Evolutionary conservation across 2,797 vertebrate genomes (phyloP).

Genomic region (Chelonia mydas): DNA sequence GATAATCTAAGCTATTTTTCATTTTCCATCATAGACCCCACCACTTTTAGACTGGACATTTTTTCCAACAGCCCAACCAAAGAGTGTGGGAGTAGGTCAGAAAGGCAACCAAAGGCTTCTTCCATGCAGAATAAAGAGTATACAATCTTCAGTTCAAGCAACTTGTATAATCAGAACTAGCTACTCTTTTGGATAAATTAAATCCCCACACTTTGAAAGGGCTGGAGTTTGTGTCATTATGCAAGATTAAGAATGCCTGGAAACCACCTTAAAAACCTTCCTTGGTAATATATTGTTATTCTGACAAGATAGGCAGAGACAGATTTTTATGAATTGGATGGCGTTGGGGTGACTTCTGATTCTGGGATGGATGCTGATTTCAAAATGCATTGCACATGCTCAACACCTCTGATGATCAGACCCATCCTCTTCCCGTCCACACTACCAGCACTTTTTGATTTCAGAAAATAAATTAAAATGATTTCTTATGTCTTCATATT

Average conservation of each 20-base stretch:
- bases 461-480: neutral
- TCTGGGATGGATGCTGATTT: neutral
- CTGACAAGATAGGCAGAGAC: neutral
- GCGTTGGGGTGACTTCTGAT: neutral
- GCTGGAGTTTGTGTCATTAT: neutral
- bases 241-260: neutral
- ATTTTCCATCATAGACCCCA: neutral
- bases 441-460: neutral
- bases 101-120: neutral
- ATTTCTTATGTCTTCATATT: rapidly evolving
- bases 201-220: neutral
- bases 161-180: neutral
- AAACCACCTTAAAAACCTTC: neutral
- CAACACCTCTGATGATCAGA: neutral
- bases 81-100: neutral
- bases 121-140: rapidly evolving
- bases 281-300: neutral
- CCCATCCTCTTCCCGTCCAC: neutral
- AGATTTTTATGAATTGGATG: rapidly evolving
- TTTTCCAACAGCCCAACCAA: rapidly evolving
- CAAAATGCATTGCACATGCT: neutral
- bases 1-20: neutral
- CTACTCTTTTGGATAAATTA: neutral
- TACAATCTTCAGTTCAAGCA: neutral
- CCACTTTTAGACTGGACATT: neutral